These are phyloP conservation scores for Oryzias dopingdopingensis DNA, from an alignment of 2,797 vertebrate genomes.

Conservation along the genomic window DNA sequence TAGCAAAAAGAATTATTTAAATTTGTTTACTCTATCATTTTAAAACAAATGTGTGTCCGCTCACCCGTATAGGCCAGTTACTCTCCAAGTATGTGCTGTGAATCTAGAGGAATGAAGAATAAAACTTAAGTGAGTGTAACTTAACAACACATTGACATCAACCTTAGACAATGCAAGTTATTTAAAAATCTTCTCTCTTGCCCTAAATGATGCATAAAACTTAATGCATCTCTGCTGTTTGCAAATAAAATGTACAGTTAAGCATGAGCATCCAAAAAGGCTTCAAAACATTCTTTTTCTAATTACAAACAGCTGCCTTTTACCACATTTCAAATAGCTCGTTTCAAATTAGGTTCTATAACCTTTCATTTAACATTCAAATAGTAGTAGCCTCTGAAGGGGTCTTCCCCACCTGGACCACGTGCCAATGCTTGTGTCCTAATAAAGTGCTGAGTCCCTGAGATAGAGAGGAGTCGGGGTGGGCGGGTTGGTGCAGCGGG, in stretches of 20 bases:
- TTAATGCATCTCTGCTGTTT: too few relatives aligned
- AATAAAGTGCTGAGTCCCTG: constrained; percentile 99
- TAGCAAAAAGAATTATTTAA: too few relatives aligned
- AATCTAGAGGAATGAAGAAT: constrained; percentile 77
- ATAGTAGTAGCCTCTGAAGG: too few relatives aligned
- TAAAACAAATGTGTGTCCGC: constrained; percentile 38
- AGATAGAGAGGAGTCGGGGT: constrained; percentile 83
- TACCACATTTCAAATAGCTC: too few relatives aligned
- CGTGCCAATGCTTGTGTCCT: constrained; percentile 98
- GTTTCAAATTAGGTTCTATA: too few relatives aligned
- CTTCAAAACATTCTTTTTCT: too few relatives aligned
- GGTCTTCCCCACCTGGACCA: constrained; percentile 86
- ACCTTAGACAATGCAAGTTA: too few relatives aligned
- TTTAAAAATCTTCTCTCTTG: too few relatives aligned
- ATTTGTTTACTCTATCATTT: neutral
- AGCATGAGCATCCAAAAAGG: too few relatives aligned
- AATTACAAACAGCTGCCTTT: too few relatives aligned
- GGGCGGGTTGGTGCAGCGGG: constrained; percentile 75
- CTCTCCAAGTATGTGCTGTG: constrained; percentile 97
- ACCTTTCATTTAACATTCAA: neutral
- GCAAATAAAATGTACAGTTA: too few relatives aligned
- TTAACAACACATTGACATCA: neutral
- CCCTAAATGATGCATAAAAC: too few relatives aligned
- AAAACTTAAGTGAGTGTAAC: neutral
- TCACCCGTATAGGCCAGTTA: constrained; percentile 98